phyloP scores from a whole-genome alignment of 2,888 invertebrate genomes.

The Tortricodes alternella region DNA sequence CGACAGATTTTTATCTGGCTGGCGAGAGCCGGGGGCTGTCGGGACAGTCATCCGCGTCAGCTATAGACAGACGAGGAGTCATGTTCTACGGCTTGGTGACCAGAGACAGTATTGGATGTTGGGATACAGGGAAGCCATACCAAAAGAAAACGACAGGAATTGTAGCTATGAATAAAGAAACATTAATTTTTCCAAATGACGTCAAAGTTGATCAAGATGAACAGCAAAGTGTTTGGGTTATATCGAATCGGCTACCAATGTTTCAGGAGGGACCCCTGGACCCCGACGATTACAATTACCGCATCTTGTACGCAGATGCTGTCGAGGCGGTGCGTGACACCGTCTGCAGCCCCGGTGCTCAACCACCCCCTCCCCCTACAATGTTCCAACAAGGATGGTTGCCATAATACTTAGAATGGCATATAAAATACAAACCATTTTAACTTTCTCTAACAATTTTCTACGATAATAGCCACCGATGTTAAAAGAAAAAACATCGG shows the following conservation, averaged over 20 bases:
- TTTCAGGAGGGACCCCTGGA: constrained; percentile 86
- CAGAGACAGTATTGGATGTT: constrained; percentile 89
- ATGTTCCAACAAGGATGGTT: constrained; percentile 38
- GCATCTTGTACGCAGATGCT: constrained; percentile 86
- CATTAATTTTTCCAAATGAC: constrained; percentile 91
- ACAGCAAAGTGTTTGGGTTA: constrained; percentile 88
- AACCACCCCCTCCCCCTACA: constrained; percentile 20
- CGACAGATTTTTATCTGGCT: constrained; percentile 58
- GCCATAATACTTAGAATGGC: constrained; percentile 43
- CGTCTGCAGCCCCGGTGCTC: constrained; percentile 85
- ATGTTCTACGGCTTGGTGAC: constrained; percentile 92
- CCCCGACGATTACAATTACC: constrained; percentile 86
- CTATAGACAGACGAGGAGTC: constrained; percentile 86
- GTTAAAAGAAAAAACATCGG: neutral
- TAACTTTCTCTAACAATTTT: neutral
- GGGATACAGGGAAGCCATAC: constrained; percentile 89
- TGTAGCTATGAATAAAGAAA: constrained; percentile 83
- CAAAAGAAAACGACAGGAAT: constrained; percentile 83
- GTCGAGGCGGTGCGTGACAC: constrained; percentile 85
- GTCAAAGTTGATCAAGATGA: constrained; percentile 88
- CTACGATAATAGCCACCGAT: neutral
- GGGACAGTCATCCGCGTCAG: constrained; percentile 89
- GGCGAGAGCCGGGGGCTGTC: constrained; percentile 81
- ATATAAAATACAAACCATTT: neutral
- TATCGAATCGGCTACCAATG: constrained; percentile 89